Conservation (phyloP, 2,888 invertebrate genomes). For the Biston stratarius region DNA sequence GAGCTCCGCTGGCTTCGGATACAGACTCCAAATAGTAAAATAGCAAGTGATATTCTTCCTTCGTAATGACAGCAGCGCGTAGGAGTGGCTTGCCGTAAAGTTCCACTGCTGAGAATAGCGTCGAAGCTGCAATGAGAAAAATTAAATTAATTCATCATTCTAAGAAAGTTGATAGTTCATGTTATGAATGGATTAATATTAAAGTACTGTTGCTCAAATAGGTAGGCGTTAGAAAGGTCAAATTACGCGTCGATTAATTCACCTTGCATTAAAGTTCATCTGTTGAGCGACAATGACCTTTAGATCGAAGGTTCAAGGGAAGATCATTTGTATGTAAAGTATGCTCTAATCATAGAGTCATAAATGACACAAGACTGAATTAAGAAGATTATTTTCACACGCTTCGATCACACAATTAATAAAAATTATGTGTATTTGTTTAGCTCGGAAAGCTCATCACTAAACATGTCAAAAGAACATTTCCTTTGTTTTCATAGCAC, state of each 20-base stretch:
- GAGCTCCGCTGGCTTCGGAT: conserved; percentile 79
- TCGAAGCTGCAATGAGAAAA: conserved; percentile 74
- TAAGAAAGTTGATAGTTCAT: conserved; percentile 14
- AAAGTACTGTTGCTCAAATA: conserved; percentile 49
- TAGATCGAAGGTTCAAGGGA: conserved; percentile 50
- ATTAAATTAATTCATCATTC: conserved; percentile 21
- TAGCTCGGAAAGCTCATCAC: conserved; percentile 26
- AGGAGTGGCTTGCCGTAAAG: conserved; percentile 88
- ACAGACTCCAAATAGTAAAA: conserved; percentile 84
- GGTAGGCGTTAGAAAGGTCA: conserved; percentile 64
- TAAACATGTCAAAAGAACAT: conserved; percentile 38
- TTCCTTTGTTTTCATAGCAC: conserved; percentile 41
- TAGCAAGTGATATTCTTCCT: conserved; percentile 83
- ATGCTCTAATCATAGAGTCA: conserved; percentile 37
- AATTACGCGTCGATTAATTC: conserved; percentile 64
- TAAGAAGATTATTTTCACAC: conserved; percentile 7
- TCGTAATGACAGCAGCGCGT: conserved; percentile 80
- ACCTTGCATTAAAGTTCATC: conserved; percentile 71
- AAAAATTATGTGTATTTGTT: conserved; percentile 8
- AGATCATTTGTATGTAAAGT: conserved; percentile 36
- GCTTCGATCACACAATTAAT: neutral
- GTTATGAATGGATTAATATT: conserved; percentile 21
- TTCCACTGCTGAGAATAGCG: conserved; percentile 87
- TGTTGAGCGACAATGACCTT: conserved; percentile 67
- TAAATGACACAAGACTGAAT: conserved; percentile 17